Percentiles rank a stretch among this genome's conserved stretches.
Conservation (phyloP, 1,140 invertebrate species). For the Batillaria attramentaria region DNA sequence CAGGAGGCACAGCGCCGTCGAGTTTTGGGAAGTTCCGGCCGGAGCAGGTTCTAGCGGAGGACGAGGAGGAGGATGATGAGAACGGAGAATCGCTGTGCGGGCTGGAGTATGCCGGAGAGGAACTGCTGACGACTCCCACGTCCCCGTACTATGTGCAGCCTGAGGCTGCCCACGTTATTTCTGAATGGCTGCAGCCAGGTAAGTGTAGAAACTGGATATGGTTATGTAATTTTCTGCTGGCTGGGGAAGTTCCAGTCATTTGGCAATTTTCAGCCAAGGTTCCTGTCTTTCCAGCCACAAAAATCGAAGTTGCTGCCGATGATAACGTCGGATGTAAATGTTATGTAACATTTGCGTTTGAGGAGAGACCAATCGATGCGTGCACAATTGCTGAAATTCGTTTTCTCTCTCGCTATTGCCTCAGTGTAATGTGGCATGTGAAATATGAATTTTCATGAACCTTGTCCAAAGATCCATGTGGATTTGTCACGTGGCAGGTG, state of each 20-base stretch:
- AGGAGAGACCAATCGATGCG: too few relatives aligned
- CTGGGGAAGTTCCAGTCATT: neutral
- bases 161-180: too few relatives aligned
- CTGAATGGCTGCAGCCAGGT: slow-evolving; percentile 18
- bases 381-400: too few relatives aligned
- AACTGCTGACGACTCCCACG: slow-evolving; percentile 11
- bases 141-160: slow-evolving; percentile 11
- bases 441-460: too few relatives aligned
- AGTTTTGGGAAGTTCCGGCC: slow-evolving; percentile 45
- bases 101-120: slow-evolving; percentile 13
- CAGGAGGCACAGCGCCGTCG: slow-evolving; percentile 65
- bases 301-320: neutral
- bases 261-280: too few relatives aligned
- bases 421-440: too few relatives aligned
- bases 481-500: too few relatives aligned
- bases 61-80: slow-evolving; percentile 28
- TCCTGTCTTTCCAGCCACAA: neutral
- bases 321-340: too few relatives aligned
- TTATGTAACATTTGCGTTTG: too few relatives aligned
- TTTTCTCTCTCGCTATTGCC: too few relatives aligned
- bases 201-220: neutral
- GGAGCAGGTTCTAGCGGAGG: slow-evolving; percentile 8
- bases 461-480: too few relatives aligned
- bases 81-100: slow-evolving; percentile 23
- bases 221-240: neutral